Conservation (phyloP, 1,140 invertebrate species). For the Papilio helenus region DNA sequence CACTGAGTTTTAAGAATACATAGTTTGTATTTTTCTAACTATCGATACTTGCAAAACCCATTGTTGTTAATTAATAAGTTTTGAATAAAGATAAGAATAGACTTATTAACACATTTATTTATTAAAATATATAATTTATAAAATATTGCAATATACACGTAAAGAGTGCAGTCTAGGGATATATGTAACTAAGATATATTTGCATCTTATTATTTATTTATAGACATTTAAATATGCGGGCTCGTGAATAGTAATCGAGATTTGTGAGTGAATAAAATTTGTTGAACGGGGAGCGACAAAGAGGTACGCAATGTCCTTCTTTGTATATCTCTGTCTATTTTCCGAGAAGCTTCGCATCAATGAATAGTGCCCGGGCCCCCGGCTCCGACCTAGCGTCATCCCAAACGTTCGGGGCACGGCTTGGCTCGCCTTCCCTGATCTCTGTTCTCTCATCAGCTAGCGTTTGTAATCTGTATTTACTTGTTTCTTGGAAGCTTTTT, state of each 20-base stretch:
- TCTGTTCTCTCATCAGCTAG: constrained; percentile 29
- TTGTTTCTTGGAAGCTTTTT: no score
- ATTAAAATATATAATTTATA: neutral
- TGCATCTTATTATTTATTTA: neutral
- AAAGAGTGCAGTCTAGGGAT: neutral
- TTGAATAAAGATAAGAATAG: neutral
- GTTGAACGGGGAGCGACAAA: constrained; percentile 56
- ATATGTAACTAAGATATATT: neutral
- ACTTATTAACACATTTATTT: neutral
- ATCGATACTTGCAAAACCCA: neutral
- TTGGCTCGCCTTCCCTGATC: constrained; percentile 49
- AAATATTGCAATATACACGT: neutral
- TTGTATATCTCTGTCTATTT: constrained; percentile 65
- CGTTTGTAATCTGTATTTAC: neutral
- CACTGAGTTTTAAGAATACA: constrained; percentile 14
- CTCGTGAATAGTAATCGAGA: neutral
- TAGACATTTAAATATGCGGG: neutral
- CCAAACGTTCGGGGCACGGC: constrained; percentile 54
- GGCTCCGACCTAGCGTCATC: constrained; percentile 62
- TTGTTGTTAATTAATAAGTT: neutral
- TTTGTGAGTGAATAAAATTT: constrained; percentile 30
- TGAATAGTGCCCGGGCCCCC: constrained; percentile 78
- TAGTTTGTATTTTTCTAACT: neutral
- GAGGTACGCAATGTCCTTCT: constrained; percentile 51
- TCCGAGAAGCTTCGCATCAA: constrained; percentile 82